phyloP scores from a whole-genome alignment of 1,140 invertebrate genomes.

The Octopus sinensis region DNA sequence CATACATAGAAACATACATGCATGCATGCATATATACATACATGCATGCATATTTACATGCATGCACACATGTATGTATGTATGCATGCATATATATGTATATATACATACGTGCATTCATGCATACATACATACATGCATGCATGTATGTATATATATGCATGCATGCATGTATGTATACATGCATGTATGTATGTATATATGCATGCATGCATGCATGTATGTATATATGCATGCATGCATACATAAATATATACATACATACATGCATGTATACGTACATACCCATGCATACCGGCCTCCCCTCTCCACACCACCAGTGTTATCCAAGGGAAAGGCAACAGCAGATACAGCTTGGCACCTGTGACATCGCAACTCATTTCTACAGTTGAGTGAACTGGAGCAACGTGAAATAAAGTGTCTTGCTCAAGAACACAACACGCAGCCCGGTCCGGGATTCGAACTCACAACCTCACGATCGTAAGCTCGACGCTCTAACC shows the following conservation, averaged over 20 bases:
- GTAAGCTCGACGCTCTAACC: too few relatives aligned
- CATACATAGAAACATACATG: not conserved
- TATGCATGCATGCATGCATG: not conserved
- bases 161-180: not conserved
- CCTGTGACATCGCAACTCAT: too few relatives aligned
- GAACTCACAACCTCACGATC: too few relatives aligned
- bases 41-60: not conserved
- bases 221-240: not conserved
- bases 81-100: not conserved
- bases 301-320: too few relatives aligned
- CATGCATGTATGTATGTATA: not conserved
- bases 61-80: not conserved
- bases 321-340: too few relatives aligned
- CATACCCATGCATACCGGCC: not conserved
- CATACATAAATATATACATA: constrained; percentile 13
- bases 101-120: not conserved
- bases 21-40: not conserved
- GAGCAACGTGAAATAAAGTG: too few relatives aligned
- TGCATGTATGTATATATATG: not conserved
- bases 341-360: too few relatives aligned
- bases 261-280: constrained; percentile 22
- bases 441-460: too few relatives aligned
- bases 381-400: too few relatives aligned
- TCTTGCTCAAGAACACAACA: too few relatives aligned
- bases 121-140: not conserved